Percentiles rank a stretch among this genome's conserved stretches.
Conservation (phyloP, 2,797 vertebrate species). For the Paedocypris micromegethes region DNA sequence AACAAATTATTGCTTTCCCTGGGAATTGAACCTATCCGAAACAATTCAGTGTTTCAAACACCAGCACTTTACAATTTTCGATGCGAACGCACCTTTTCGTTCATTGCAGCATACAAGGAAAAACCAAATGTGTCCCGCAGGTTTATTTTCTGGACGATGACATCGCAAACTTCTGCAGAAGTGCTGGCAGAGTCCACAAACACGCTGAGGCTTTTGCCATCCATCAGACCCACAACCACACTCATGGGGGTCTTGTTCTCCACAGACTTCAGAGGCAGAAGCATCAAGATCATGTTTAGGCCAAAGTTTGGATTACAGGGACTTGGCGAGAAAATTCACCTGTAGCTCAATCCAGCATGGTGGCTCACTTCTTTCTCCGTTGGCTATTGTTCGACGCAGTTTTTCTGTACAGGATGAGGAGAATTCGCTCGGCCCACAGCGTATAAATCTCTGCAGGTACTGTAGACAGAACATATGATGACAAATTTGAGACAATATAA, state of each 20-base stretch:
- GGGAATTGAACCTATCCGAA: not conserved
- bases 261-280: conserved; percentile 70
- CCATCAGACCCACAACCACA: conserved; percentile 71
- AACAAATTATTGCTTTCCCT: too few species aligned
- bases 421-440: conserved; percentile 67
- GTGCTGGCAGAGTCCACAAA: conserved; percentile 81
- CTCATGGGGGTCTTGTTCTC: conserved; percentile 73
- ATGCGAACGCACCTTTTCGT: conserved; percentile 74
- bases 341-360: conserved; percentile 87
- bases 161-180: conserved; percentile 78
- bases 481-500: not conserved
- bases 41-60: conserved; percentile 7
- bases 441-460: conserved; percentile 83
- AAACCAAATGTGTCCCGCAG: conserved; percentile 83
- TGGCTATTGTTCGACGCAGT: conserved; percentile 72
- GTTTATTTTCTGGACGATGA: conserved; percentile 66
- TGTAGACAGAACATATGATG: conserved; percentile 47
- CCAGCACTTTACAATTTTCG: conserved; percentile 5
- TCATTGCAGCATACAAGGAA: conserved; percentile 82
- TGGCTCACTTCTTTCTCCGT: conserved; percentile 79
- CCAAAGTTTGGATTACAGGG: not conserved
- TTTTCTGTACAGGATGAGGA: conserved; percentile 75
- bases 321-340: conserved; percentile 58
- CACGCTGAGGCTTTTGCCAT: conserved; percentile 66
- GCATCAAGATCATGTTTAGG: not conserved